These are phyloP conservation scores for Thecophora atra DNA, from an alignment of 2,888 invertebrate genomes.

Conservation along the genomic window DNA sequence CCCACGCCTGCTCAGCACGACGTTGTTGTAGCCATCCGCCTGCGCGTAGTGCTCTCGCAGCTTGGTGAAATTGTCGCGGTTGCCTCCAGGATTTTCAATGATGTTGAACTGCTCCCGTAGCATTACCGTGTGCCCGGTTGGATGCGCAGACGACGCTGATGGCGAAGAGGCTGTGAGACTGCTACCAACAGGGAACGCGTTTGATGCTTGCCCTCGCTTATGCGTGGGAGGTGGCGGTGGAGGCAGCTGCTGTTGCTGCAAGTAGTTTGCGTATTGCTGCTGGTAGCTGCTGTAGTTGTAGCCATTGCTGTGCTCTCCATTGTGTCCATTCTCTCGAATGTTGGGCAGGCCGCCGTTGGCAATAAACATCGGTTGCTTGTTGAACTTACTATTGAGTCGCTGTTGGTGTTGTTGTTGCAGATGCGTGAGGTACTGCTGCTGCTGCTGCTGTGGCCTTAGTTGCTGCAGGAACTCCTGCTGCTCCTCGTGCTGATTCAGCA, in stretches of 20 bases:
- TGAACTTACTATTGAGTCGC: conserved; percentile 60
- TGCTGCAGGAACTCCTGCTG: conserved; percentile 56
- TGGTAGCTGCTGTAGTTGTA: conserved; percentile 48
- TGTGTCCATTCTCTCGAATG: conserved; percentile 61
- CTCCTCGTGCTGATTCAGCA: conserved; percentile 46
- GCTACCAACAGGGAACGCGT: conserved; percentile 28
- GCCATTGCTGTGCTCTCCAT: conserved; percentile 46
- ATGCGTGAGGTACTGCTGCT: conserved; percentile 55
- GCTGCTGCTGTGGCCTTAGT: conserved; percentile 54
- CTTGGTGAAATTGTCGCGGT: conserved; percentile 56
- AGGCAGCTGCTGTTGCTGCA: conserved; percentile 45
- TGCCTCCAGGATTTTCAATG: conserved; percentile 65
- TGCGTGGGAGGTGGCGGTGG: conserved; percentile 44
- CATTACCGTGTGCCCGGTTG: conserved; percentile 68
- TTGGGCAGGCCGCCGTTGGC: conserved; percentile 63
- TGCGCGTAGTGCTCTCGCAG: conserved; percentile 52
- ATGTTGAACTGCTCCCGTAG: conserved; percentile 66
- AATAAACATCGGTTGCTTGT: conserved; percentile 60
- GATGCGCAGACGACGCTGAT: conserved; percentile 56
- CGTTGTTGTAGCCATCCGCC: conserved; percentile 56
- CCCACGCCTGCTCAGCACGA: conserved; percentile 45
- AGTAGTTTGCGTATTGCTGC: conserved; percentile 41
- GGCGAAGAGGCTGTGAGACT: conserved; percentile 44
- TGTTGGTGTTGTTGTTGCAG: conserved; percentile 62
- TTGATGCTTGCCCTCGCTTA: conserved; percentile 32